Evolutionary conservation across 2,888 invertebrate genomes (phyloP), one percentile per base, ranked within the genome.

Genomic region (Xestoiulus laeticollis): DNA sequence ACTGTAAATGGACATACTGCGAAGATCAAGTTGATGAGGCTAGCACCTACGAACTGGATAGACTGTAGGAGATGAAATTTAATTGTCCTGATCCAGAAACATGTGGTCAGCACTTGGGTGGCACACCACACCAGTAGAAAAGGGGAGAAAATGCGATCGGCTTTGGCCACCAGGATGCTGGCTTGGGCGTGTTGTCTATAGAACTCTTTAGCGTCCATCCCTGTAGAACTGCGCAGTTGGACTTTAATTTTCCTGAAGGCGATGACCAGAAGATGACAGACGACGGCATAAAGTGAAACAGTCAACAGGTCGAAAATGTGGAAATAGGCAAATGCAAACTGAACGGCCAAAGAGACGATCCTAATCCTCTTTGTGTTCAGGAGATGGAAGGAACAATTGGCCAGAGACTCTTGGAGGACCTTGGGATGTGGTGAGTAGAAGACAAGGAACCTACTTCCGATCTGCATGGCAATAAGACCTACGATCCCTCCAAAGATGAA

Each of bases 41-140:
- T 68, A 5, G 53, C 38, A 32, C 30, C 32, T 1, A 38, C 38
- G 48, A 32, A 87, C 22, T 30, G 32, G 32, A 19, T 16, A 0
- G 68, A 30, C 59, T 68, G 48, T 26, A 68, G 16, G 32, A 33
- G 38, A 8, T 44, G 33, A 19, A 87, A 59, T 59, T 87, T 87
- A 26, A 87, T 87, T 22, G 87, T 59, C 38, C 87, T 26, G 30
- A 87, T 87, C 87, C 87, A 87, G 32, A 87, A 87, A 78, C 87
- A 87, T 4, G 78, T 38, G 38, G 44, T 87, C n/a, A 87, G 59
- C 38, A 78, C 78, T 32, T 87, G 87, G 19, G 87, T 87, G 26
- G 68, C 53, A 68, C 87, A 87, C 87, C 87, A 87, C n/a, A 78
- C 26, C 19, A 87, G 59, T 26, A 87, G 44, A 78, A 87, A 87